Percentiles rank a stretch among this genome's conserved stretches.
phyloP scores from a whole-genome alignment of 2,888 invertebrate genomes.

The Trachelus troglodyta region DNA sequence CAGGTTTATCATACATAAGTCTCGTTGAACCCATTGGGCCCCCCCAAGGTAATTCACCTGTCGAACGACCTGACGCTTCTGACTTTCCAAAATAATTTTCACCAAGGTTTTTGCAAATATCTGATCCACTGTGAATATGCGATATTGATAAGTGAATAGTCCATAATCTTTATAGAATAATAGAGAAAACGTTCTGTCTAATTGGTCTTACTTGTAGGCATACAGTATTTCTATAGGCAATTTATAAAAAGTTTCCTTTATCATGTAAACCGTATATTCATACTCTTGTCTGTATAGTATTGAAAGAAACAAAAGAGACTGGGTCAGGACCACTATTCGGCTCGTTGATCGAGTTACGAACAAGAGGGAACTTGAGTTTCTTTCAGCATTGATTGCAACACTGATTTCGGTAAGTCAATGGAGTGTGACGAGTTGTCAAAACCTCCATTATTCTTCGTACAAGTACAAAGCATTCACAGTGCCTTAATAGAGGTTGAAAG shows the following conservation, averaged over 20 bases:
- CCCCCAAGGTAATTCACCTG: neutral
- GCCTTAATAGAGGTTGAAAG: neutral
- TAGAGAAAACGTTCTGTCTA: neutral
- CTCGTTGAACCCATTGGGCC: neutral
- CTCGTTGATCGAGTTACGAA: neutral
- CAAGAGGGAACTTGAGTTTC: neutral
- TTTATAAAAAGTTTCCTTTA: neutral
- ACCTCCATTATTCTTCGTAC: neutral
- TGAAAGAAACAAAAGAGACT: neutral
- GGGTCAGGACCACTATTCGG: neutral
- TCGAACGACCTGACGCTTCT: neutral
- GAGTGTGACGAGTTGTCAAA: neutral
- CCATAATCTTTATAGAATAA: neutral
- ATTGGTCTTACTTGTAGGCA: neutral
- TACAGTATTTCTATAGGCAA: neutral
- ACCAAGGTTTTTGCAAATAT: neutral
- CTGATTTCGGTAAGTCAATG: neutral
- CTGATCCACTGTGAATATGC: neutral
- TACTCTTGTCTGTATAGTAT: neutral
- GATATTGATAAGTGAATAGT: neutral
- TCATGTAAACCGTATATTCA: neutral
- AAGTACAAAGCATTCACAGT: neutral
- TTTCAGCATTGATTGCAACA: neutral
- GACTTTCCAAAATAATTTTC: neutral
- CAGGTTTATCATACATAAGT: constrained; percentile 3